phyloP scores from a whole-genome alignment of 2,888 invertebrate genomes.

The Cheilosia soror region DNA sequence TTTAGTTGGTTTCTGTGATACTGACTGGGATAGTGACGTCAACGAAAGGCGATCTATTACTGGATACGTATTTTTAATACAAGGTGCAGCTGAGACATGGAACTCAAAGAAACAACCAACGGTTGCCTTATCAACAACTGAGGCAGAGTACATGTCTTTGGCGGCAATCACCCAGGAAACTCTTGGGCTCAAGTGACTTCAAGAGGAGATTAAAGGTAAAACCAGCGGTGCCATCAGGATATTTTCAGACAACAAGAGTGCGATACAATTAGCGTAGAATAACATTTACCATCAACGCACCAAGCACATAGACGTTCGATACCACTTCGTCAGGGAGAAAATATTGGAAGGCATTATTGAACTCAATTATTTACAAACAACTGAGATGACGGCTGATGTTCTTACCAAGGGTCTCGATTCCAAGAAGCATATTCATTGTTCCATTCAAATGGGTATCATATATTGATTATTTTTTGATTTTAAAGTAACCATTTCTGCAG shows the following conservation, averaged over 20 bases:
- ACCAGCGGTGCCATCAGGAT: neutral
- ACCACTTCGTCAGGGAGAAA: slow-evolving; percentile 1
- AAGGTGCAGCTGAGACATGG: neutral
- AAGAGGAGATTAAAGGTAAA: neutral
- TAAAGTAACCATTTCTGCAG: too few species aligned
- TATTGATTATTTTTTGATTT: too few species aligned
- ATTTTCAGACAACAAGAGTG: neutral
- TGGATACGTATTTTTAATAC: neutral
- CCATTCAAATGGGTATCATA: too few species aligned
- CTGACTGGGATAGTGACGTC: too few species aligned
- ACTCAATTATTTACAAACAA: neutral
- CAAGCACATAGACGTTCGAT: neutral
- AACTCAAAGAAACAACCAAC: neutral
- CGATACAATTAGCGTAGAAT: neutral
- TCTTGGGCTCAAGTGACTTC: neutral
- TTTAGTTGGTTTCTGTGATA: too few species aligned
- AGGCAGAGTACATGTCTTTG: neutral
- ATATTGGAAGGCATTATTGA: neutral
- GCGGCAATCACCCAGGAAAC: too few species aligned
- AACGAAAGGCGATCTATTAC: neutral
- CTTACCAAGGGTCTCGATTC: neutral
- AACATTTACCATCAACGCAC: neutral
- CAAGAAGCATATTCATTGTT: neutral
- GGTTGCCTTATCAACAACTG: neutral
- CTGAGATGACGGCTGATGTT: neutral